Conservation (phyloP, 2,797 vertebrate species). For the Rhynchonycteris naso region DNA sequence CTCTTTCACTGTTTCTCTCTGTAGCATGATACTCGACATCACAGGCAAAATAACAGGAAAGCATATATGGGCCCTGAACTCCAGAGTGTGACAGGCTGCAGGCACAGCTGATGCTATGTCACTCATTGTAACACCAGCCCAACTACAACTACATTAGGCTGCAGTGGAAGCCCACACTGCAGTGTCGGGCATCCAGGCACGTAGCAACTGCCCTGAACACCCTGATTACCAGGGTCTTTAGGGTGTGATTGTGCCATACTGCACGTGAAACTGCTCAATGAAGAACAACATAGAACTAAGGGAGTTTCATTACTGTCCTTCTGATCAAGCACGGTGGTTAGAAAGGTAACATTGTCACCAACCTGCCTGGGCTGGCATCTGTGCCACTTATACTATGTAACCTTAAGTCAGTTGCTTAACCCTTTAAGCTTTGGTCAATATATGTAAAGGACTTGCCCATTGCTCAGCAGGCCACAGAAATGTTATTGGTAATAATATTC, state of each 20-base stretch:
- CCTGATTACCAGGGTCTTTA: not conserved
- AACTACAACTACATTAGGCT: not conserved
- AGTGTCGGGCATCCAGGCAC: not conserved
- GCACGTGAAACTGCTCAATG: not conserved
- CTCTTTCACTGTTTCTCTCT: too few species aligned
- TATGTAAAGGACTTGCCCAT: not conserved
- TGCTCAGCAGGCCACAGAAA: not conserved
- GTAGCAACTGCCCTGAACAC: not conserved
- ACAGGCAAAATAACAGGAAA: not conserved
- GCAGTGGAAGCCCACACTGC: too few species aligned
- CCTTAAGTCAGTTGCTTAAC: not conserved
- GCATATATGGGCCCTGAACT: not conserved
- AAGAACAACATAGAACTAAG: not conserved
- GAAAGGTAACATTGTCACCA: not conserved
- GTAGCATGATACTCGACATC: not conserved
- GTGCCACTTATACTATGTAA: not conserved
- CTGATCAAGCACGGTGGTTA: not conserved
- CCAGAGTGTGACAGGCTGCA: not conserved
- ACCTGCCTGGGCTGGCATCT: not conserved
- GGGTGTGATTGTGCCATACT: not conserved
- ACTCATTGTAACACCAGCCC: not conserved
- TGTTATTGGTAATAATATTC: not conserved
- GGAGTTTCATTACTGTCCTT: not conserved
- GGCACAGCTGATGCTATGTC: rapidly evolving
- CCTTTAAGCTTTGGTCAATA: not conserved